Evolutionary conservation across 2,113 vertebrate species (phyloP).

Genomic region (Mellivora capensis): DNA sequence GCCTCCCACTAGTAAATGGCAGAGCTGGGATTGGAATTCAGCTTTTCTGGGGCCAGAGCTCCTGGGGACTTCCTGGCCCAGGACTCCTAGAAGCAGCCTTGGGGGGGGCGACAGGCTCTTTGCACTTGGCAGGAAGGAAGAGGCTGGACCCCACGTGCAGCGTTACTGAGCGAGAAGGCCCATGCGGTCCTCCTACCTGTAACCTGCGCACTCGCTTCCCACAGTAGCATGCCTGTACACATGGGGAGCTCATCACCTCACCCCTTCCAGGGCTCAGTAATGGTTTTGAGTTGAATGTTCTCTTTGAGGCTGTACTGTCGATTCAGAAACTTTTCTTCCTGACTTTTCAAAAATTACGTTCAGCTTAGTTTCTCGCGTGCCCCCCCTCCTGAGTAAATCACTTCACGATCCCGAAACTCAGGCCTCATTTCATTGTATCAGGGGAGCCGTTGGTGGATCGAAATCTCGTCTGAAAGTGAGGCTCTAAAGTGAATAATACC

Average conservation of each 20-base stretch:
- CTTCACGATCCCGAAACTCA: not conserved
- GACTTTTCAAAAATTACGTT: not conserved
- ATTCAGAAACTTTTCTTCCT: not conserved
- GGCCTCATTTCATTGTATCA: not conserved
- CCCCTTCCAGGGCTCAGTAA: not conserved
- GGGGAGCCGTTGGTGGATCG: not conserved
- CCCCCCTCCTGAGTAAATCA: not conserved
- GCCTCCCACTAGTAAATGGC: not conserved
- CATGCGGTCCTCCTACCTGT: not conserved
- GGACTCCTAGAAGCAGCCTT: not conserved
- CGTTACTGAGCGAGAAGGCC: not conserved
- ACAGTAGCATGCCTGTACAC: accelerated
- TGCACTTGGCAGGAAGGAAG: not conserved
- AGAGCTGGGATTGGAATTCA: not conserved
- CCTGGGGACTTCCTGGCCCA: not conserved
- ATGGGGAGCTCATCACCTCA: not conserved
- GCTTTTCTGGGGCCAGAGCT: not conserved
- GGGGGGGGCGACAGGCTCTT: too few relatives aligned
- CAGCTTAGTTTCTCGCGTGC: not conserved
- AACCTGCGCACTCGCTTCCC: not conserved
- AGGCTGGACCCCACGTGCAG: too few relatives aligned
- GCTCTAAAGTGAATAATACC: not conserved
- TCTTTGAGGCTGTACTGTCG: not conserved
- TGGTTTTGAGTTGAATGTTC: not conserved
- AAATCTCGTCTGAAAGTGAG: not conserved